Conservation (phyloP, 2,113 vertebrate species). For the Hucho hucho region DNA sequence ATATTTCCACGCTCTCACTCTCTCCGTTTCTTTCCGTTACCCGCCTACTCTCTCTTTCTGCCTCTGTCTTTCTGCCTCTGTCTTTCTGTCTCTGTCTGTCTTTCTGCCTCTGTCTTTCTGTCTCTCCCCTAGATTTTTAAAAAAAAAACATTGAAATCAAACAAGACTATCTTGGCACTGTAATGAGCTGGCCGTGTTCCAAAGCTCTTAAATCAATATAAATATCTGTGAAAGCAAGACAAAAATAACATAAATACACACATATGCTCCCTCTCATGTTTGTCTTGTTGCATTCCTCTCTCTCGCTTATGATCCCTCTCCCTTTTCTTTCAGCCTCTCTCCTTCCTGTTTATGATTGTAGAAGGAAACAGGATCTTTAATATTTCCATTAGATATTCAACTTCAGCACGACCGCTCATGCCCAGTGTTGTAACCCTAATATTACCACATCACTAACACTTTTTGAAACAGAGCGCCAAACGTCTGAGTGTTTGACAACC, state of each 20-base stretch:
- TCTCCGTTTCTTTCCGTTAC: slow-evolving; percentile 13
- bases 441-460: slow-evolving; percentile 36
- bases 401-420: neutral
- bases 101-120: neutral
- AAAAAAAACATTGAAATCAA: neutral
- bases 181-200: neutral
- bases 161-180: slow-evolving; percentile 7
- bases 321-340: neutral
- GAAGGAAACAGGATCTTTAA: slow-evolving; percentile 19
- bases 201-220: slow-evolving; percentile 11
- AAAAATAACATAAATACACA: slow-evolving; percentile 14
- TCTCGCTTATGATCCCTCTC: neutral
- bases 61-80: neutral
- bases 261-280: neutral
- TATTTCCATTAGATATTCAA: slow-evolving; percentile 20
- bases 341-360: slow-evolving; percentile 24
- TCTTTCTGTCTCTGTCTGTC: neutral
- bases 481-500: slow-evolving; percentile 9
- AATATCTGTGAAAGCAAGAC: slow-evolving; percentile 7
- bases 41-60: neutral
- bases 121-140: neutral
- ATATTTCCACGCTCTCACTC: slow-evolving; percentile 48
- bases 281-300: neutral
- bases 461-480: slow-evolving; percentile 20
- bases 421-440: slow-evolving; percentile 12